phyloP scores from a whole-genome alignment of 2,797 vertebrate genomes.

The Strix occidentalis region DNA sequence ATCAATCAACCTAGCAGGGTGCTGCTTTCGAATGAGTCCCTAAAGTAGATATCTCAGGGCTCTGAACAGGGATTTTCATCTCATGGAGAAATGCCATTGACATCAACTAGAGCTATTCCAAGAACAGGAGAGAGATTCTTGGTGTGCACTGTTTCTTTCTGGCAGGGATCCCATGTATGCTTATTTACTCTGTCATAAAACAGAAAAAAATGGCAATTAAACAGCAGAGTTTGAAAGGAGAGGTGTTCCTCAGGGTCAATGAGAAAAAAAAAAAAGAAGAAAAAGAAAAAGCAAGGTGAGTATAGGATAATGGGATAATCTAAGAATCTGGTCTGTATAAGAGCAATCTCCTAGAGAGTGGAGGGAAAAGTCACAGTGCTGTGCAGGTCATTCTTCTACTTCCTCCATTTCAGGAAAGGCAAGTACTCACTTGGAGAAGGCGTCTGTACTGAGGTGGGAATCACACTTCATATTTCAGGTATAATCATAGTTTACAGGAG shows the following conservation, averaged over 20 bases:
- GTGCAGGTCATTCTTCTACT: background rate
- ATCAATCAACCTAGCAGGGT: background rate
- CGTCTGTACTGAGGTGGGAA: background rate
- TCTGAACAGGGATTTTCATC: background rate
- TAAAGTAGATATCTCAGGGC: background rate
- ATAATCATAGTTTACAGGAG: background rate
- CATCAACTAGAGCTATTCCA: background rate
- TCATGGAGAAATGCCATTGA: background rate
- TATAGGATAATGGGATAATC: background rate
- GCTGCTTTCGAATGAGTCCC: background rate
- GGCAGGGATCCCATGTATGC: background rate
- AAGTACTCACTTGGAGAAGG: background rate
- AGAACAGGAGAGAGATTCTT: background rate
- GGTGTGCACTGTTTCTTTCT: background rate
- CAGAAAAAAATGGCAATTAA: background rate
- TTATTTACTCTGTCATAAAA: background rate
- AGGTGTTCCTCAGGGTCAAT: background rate
- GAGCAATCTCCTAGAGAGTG: background rate
- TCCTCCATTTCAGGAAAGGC: background rate
- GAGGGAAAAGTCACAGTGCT: background rate
- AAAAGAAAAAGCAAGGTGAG: rapidly evolving
- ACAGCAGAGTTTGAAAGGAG: background rate
- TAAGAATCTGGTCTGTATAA: background rate
- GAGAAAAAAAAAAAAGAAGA: background rate
- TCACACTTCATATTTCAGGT: background rate